Base-by-base conservation (phyloP, 2,888 invertebrate genomes). In the Xylocampa areola region DNA sequence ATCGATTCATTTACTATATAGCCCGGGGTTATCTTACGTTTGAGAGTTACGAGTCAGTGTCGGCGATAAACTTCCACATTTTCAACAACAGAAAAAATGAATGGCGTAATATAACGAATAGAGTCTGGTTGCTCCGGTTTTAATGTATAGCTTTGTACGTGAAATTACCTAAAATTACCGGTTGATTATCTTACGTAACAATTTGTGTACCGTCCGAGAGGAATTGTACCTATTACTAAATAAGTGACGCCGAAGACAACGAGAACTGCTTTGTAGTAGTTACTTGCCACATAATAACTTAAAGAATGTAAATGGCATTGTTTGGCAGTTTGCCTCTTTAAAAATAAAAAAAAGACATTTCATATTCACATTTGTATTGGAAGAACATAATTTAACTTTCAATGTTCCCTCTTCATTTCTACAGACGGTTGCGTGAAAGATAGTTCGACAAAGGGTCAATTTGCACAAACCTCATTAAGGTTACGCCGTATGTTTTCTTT, bases 121-220 rank as follows among this genome's bases (percentile, higher is more conserved):
- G 25, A 37, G 40, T 67, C 51, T 68, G 49, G 65, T 55, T 65
- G 62, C 60, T 55, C 43, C 36, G 51, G 57, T 57, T 52, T 65
- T 44, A 61, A 61, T 57, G 53, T 57, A 51, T 64, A 55, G 53
- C 60, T 53, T 62, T 66, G 57, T 40, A 67, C 62, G 52, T 76
- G 54, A 76, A 80, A 77, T 81, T 74, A 61, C 55, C 63, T 67
- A 49, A 76, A 77, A 81, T 81, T 78, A 72, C 77, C 65, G 36
- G 63, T 68, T 68, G 50, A 70, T 67, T 68, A 54, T 58, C 48
- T 73, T 68, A 63, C 66, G 33, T 63, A 75, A 73, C 37, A 47
- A 53, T 49, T 45, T 57, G 39, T 63, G 41, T 35, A 47, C 16
- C 21, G 55, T 51, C 39, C 37, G 17, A 30, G 49, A 54, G 14